Conservation (phyloP, 2,113 vertebrate species). For the Haemorhous mexicanus region DNA sequence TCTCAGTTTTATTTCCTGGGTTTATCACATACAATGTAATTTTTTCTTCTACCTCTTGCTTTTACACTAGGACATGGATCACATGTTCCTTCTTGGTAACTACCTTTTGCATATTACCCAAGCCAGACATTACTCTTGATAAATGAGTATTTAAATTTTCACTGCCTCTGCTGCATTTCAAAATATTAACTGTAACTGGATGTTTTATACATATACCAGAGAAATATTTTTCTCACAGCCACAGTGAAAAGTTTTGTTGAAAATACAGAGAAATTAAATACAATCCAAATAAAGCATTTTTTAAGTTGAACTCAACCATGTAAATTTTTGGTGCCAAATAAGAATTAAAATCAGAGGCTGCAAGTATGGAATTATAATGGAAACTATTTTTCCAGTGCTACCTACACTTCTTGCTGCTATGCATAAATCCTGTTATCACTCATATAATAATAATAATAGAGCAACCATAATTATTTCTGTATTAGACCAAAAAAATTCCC, state of each 20-base stretch:
- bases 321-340: background rate
- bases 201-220: background rate
- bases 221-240: background rate
- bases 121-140: conserved; percentile 12
- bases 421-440: background rate
- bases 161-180: background rate
- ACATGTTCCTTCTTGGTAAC: background rate
- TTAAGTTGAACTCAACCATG: background rate
- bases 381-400: background rate
- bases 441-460: background rate
- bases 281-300: conserved; percentile 21
- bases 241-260: background rate
- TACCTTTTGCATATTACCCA: background rate
- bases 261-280: background rate
- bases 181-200: conserved; percentile 7
- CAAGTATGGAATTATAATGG: background rate
- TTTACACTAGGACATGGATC: background rate
- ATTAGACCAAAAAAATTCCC: background rate
- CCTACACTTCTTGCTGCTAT: background rate
- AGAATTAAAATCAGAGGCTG: background rate
- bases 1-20: background rate
- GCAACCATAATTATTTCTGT: background rate
- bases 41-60: background rate
- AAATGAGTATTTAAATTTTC: conserved; percentile 36
- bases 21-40: background rate